phyloP scores from a whole-genome alignment of 2,888 invertebrate genomes.

The Agonopterix alstromeriana region DNA sequence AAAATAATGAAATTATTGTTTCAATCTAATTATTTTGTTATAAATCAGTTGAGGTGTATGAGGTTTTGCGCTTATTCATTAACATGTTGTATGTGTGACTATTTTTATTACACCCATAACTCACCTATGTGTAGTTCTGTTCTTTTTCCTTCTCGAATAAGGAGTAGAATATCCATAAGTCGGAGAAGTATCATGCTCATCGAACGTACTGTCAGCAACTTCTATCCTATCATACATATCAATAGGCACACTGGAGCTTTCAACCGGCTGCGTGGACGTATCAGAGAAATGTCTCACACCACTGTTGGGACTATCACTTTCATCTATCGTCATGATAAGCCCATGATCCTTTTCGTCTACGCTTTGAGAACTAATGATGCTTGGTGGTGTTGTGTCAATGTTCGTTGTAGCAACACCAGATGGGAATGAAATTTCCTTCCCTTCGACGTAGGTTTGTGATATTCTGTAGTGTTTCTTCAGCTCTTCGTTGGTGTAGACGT shows the following conservation, averaged over 20 bases:
- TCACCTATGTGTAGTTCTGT: slow-evolving; percentile 41
- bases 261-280: slow-evolving; percentile 39
- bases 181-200: slow-evolving; percentile 29
- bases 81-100: too few species aligned
- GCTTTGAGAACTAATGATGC: slow-evolving; percentile 17
- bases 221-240: slow-evolving; percentile 42
- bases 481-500: slow-evolving; percentile 64
- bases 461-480: slow-evolving; percentile 61
- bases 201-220: slow-evolving; percentile 32
- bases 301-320: slow-evolving; percentile 35
- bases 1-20: too few species aligned
- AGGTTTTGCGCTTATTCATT: too few species aligned
- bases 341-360: slow-evolving; percentile 55
- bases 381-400: slow-evolving; percentile 19
- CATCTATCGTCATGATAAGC: slow-evolving; percentile 57
- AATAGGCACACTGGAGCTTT: slow-evolving; percentile 28
- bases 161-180: slow-evolving; percentile 44
- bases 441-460: slow-evolving; percentile 62
- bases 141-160: slow-evolving; percentile 48
- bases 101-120: too few species aligned
- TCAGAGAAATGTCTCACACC: slow-evolving; percentile 42
- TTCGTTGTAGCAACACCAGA: slow-evolving; percentile 11
- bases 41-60: too few species aligned
- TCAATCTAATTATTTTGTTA: too few species aligned
- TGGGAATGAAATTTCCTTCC: neutral